Evolutionary conservation across 2,113 vertebrate species (phyloP).

Genomic region (Ptilonorhynchus violaceus): DNA sequence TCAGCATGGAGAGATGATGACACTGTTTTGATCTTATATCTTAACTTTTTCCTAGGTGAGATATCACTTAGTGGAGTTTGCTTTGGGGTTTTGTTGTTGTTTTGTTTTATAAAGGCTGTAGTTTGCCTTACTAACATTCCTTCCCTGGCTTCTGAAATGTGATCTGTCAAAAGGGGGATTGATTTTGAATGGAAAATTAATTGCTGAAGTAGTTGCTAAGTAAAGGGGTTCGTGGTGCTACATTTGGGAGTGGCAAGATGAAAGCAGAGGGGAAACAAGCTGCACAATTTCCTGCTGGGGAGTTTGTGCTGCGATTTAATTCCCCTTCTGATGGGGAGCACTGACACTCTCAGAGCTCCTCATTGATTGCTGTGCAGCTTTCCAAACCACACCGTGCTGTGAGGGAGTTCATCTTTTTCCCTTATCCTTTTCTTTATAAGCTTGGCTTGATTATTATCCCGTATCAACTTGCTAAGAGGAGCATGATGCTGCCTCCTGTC

Average conservation of each 20-base stretch:
- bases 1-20: not conserved
- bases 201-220: not conserved
- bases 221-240: rapidly evolving
- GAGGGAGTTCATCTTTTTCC: not conserved
- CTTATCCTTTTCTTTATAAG: not conserved
- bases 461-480: rapidly evolving
- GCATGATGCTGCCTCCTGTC: rapidly evolving
- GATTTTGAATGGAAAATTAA: not conserved
- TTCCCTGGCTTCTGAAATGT: not conserved
- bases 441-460: not conserved
- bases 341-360: not conserved
- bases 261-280: not conserved
- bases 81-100: not conserved
- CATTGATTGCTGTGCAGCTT: rapidly evolving
- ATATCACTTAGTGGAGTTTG: not conserved
- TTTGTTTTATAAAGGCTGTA: not conserved
- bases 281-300: not conserved
- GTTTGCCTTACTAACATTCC: not conserved
- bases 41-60: not conserved
- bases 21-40: not conserved
- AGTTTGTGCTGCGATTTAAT: not conserved
- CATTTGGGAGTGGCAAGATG: not conserved
- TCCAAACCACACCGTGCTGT: not conserved
- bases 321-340: not conserved
- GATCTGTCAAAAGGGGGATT: not conserved